Conservation (phyloP, 2,113 vertebrate species). For the Aspidoscelis tigris region DNA sequence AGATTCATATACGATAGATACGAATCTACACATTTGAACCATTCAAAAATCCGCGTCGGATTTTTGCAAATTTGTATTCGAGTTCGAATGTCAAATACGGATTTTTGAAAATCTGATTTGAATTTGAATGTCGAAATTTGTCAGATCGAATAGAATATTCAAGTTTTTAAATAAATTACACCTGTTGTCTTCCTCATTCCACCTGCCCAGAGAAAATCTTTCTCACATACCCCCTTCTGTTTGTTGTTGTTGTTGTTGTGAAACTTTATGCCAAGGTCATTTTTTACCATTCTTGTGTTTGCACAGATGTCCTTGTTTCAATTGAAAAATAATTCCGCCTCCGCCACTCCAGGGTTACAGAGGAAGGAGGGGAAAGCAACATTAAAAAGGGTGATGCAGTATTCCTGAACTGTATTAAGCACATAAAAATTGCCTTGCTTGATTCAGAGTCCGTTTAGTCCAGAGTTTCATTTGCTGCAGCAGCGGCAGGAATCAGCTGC, state of each 20-base stretch:
- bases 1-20: no score
- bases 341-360: not conserved
- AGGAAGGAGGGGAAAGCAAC: not conserved
- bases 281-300: not conserved
- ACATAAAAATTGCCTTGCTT: not conserved
- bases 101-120: no score
- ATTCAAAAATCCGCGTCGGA: no score
- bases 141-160: no score
- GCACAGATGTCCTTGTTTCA: not conserved
- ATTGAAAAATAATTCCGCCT: not conserved
- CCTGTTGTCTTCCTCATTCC: not conserved
- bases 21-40: no score
- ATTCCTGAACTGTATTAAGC: not conserved
- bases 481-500: not conserved
- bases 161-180: no score
- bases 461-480: not conserved
- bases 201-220: not conserved
- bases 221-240: not conserved
- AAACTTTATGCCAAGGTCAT: slow-evolving; percentile 1
- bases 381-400: not conserved
- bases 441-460: not conserved
- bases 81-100: no score
- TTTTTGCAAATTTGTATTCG: no score
- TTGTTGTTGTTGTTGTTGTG: not conserved
- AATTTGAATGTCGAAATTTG: no score